phyloP scores from a whole-genome alignment of 2,888 invertebrate species.

The Apantesis nais region DNA sequence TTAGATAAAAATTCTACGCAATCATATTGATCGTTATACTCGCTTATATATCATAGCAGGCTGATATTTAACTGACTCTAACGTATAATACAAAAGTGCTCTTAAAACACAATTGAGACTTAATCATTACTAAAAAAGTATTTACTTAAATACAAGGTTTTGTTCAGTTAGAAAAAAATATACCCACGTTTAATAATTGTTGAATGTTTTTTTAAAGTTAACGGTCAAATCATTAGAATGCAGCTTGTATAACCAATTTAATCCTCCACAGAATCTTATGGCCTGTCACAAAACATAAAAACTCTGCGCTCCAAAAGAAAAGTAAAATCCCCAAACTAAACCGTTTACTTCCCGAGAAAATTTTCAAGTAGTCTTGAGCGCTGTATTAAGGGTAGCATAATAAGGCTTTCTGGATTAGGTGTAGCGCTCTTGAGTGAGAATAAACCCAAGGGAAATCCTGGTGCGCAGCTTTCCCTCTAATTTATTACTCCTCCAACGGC shows the following conservation, averaged over 20 bases:
- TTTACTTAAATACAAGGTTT: background rate
- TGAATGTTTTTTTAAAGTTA: slow-evolving; percentile 10
- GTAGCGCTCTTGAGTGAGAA: slow-evolving; percentile 84
- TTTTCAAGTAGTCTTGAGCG: slow-evolving; percentile 85
- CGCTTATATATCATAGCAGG: slow-evolving; percentile 38
- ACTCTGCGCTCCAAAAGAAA: slow-evolving; percentile 53
- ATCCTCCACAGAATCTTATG: slow-evolving; percentile 22
- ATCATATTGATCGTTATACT: slow-evolving; percentile 47
- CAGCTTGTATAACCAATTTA: slow-evolving; percentile 24
- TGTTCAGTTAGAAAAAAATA: background rate
- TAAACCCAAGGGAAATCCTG: slow-evolving; percentile 85
- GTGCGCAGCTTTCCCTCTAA: slow-evolving; percentile 83
- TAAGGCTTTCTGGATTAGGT: slow-evolving; percentile 86
- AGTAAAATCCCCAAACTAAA: slow-evolving; percentile 61
- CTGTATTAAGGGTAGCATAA: slow-evolving; percentile 85
- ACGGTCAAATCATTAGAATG: slow-evolving; percentile 34
- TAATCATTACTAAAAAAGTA: background rate
- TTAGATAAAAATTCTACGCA: slow-evolving; percentile 39
- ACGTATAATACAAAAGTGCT: slow-evolving; percentile 9
- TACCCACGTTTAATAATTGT: background rate
- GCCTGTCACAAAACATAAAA: slow-evolving; percentile 50
- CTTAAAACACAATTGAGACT: slow-evolving; percentile 10
- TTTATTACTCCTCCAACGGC: slow-evolving; percentile 83
- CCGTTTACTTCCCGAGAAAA: slow-evolving; percentile 78
- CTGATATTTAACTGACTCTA: slow-evolving; percentile 37